Evolutionary conservation across 1,140 invertebrate species (phyloP).

Genomic region (Phortica variegata): DNA sequence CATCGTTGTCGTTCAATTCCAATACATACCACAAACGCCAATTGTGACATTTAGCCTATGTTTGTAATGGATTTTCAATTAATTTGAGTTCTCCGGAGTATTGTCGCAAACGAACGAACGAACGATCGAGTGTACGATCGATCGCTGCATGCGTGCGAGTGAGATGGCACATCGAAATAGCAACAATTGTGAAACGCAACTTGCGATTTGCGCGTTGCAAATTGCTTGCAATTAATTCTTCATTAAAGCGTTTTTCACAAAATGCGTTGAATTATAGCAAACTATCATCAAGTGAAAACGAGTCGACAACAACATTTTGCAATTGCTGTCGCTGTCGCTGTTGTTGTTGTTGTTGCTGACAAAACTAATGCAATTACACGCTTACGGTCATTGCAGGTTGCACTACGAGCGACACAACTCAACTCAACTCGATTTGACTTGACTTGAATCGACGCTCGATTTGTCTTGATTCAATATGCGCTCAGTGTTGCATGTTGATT

Average conservation of each 20-base stretch:
- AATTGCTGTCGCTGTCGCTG: too few species aligned
- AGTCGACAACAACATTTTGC: conserved; percentile 14
- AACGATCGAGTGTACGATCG: too few species aligned
- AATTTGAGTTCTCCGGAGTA: conserved; percentile 55
- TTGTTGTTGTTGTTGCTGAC: too few species aligned
- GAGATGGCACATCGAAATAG: conserved; percentile 10
- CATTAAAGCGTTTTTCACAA: conserved; percentile 47
- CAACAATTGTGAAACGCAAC: conserved; percentile 50
- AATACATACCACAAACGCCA: conserved; percentile 54
- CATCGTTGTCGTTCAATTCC: conserved; percentile 31
- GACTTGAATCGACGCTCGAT: too few species aligned
- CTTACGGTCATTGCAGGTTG: conserved; percentile 40
- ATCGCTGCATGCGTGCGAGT: too few species aligned
- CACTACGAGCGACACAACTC: too few species aligned
- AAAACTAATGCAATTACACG: conserved; percentile 49
- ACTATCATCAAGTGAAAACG: conserved; percentile 28
- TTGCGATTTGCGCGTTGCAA: too few species aligned
- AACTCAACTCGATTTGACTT: too few species aligned
- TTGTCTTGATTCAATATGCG: too few species aligned
- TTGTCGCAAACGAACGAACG: conserved; percentile 41
- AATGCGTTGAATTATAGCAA: not conserved
- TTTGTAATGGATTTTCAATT: conserved; percentile 56
- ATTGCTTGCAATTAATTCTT: conserved; percentile 55
- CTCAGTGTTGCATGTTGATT: conserved; percentile 11
- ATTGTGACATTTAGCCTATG: conserved; percentile 55